Conservation (phyloP, 1,140 invertebrate genomes). For the Adoxophyes honmai region DNA sequence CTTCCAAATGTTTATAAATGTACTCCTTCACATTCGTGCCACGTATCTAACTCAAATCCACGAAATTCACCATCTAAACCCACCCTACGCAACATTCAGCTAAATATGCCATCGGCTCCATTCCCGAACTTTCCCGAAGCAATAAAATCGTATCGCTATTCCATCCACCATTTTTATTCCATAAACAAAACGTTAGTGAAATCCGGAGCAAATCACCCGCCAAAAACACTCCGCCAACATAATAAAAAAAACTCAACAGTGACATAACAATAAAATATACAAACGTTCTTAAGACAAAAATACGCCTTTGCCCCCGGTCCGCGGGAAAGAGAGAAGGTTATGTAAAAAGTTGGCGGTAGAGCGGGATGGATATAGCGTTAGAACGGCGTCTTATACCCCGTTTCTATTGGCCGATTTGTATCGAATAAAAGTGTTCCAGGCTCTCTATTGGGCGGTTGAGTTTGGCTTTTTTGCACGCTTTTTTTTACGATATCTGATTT, state of each 20-base stretch:
- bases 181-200: slow-evolving; percentile 23
- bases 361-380: slow-evolving; percentile 32
- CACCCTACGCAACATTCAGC: too few species aligned
- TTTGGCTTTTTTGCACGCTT: slow-evolving; percentile 39
- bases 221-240: slow-evolving; percentile 27
- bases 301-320: slow-evolving; percentile 4
- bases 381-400: slow-evolving; percentile 44
- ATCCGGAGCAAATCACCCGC: slow-evolving; percentile 19
- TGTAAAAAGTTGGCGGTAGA: slow-evolving; percentile 27
- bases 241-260: slow-evolving; percentile 39
- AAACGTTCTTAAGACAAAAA: slow-evolving; percentile 13
- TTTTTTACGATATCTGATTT: slow-evolving; percentile 61
- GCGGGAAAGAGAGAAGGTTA: not conserved
- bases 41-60: too few species aligned
- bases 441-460: slow-evolving; percentile 41
- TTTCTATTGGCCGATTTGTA: slow-evolving; percentile 58
- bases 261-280: slow-evolving; percentile 34
- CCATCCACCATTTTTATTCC: slow-evolving; percentile 27
- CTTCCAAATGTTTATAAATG: too few species aligned
- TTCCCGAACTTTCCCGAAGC: too few species aligned
- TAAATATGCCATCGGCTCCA: too few species aligned
- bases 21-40: too few species aligned
- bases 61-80: too few species aligned
- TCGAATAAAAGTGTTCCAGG: slow-evolving; percentile 52
- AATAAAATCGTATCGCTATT: not conserved